Conservation (phyloP, 2,113 vertebrate genomes). For the Lamprologus sp. region DNA sequence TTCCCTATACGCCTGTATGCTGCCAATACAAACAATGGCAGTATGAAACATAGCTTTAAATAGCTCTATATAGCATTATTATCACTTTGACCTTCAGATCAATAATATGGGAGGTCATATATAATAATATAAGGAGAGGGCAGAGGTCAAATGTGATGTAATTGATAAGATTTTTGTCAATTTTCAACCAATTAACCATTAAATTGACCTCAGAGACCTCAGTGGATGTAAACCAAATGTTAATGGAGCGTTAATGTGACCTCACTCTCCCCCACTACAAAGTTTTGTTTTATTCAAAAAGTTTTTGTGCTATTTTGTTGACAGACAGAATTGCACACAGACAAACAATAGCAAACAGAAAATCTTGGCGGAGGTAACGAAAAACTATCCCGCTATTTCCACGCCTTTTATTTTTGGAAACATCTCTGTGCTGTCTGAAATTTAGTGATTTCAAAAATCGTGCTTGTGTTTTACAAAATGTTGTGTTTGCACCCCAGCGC, state of each 20-base stretch:
- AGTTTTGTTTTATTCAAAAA: not conserved
- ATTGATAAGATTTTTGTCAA: not conserved
- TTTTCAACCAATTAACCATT: not conserved
- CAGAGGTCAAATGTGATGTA: not conserved
- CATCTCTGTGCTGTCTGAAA: not conserved
- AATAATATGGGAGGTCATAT: not conserved
- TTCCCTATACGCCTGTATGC: not conserved
- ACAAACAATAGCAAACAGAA: not conserved
- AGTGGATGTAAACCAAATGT: not conserved
- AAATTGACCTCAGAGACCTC: not conserved
- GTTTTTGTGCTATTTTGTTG: accelerated
- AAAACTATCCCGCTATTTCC: not conserved
- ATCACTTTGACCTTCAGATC: not conserved
- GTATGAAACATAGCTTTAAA: not conserved
- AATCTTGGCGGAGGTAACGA: not conserved
- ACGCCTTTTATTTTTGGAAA: not conserved
- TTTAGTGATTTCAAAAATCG: not conserved
- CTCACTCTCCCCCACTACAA: accelerated
- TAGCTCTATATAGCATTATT: not conserved
- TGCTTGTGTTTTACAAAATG: not conserved
- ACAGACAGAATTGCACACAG: not conserved
- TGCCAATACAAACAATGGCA: not conserved
- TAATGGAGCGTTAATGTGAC: not conserved
- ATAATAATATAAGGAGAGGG: not conserved
- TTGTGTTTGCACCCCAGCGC: not conserved